These are phyloP conservation scores for Campopleginae sp. DNA, from an alignment of 2,888 invertebrate genomes.

Conservation along the genomic window DNA sequence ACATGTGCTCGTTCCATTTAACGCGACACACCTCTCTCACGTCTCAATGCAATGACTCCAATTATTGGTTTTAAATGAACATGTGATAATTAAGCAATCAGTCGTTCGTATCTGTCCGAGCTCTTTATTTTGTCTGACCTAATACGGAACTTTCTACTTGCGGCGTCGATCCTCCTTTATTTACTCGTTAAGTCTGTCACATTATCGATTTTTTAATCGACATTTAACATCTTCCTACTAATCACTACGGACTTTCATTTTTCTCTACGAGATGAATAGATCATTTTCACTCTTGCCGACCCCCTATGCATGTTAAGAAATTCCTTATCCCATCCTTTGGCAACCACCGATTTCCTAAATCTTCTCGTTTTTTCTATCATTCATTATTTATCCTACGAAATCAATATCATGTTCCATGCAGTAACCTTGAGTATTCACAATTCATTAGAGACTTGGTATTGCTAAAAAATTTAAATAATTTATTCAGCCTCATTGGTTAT, in stretches of 20 bases:
- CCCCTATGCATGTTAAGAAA: slow-evolving; percentile 49
- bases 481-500: background rate
- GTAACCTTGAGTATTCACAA: background rate
- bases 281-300: slow-evolving; percentile 61
- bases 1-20: background rate
- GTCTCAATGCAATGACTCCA: slow-evolving; percentile 23
- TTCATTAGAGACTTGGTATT: background rate
- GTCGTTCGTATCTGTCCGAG: slow-evolving; percentile 53
- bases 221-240: slow-evolving; percentile 25
- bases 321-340: too few species aligned
- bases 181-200: background rate
- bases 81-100: slow-evolving; percentile 15
- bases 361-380: background rate
- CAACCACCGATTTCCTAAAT: background rate
- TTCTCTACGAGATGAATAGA: slow-evolving; percentile 62
- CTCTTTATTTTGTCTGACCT: slow-evolving; percentile 56
- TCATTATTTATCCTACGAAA: background rate
- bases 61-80: slow-evolving; percentile 18
- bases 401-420: background rate
- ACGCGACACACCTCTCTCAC: slow-evolving; percentile 54
- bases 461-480: background rate
- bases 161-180: slow-evolving; percentile 25
- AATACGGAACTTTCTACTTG: slow-evolving; percentile 59
- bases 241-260: slow-evolving; percentile 63
- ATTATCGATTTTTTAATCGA: slow-evolving; percentile 18